phyloP scores from a whole-genome alignment of 2,888 invertebrate species.

The Clostera curtula region DNA sequence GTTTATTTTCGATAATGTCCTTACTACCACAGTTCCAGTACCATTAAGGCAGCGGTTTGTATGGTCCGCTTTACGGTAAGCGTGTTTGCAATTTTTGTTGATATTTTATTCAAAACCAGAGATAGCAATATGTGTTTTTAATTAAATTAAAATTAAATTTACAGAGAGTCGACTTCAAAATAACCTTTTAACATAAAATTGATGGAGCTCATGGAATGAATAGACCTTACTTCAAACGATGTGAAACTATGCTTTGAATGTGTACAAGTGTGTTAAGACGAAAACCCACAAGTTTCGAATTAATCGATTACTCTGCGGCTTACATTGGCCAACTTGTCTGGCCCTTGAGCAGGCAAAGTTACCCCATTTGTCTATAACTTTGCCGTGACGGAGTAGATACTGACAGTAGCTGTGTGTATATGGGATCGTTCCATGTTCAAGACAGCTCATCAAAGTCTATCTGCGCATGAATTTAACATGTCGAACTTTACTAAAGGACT shows the following conservation, averaged over 20 bases:
- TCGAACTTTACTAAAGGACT: neutral
- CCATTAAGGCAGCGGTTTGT: too few species aligned
- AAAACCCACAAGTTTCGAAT: conserved; percentile 48
- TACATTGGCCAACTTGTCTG: conserved; percentile 50
- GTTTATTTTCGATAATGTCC: too few species aligned
- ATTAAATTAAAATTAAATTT: too few species aligned
- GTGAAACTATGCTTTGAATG: conserved; percentile 36
- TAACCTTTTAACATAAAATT: conserved; percentile 25
- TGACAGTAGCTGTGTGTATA: conserved; percentile 22
- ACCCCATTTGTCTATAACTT: conserved; percentile 45
- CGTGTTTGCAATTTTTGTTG: too few species aligned
- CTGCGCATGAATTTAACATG: conserved; percentile 4
- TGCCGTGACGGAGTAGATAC: conserved; percentile 34
- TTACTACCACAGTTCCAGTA: too few species aligned
- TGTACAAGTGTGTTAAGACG: conserved; percentile 32
- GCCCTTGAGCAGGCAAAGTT: conserved; percentile 41
- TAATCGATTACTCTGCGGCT: conserved; percentile 53
- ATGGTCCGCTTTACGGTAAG: too few species aligned
- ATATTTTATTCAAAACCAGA: too few species aligned
- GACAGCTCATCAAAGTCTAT: conserved; percentile 9
- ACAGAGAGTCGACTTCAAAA: too few species aligned
- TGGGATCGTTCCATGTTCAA: conserved; percentile 20
- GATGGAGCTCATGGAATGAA: conserved; percentile 33
- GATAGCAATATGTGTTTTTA: too few species aligned
- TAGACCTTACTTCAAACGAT: conserved; percentile 24